Percentiles rank a stretch among this genome's conserved stretches.
Conservation (phyloP, 2,113 vertebrate species). For the Nestor notabilis region DNA sequence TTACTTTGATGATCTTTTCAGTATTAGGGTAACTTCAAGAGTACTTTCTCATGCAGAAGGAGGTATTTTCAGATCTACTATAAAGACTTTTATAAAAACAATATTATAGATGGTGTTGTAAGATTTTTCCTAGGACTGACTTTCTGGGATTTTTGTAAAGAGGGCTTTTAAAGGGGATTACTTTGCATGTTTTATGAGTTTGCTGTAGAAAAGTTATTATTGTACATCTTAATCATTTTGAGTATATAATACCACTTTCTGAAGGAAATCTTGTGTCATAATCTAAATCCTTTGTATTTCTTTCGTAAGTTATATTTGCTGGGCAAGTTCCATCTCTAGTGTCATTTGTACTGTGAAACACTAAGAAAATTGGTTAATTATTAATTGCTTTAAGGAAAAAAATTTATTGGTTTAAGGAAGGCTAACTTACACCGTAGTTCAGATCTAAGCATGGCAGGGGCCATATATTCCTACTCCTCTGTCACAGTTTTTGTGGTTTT, state of each 20-base stretch:
- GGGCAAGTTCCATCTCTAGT: background rate
- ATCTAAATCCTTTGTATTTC: background rate
- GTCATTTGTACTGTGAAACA: background rate
- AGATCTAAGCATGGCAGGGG: conserved; percentile 40
- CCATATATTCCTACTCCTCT: conserved; percentile 57
- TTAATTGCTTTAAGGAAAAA: no score
- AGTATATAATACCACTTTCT: background rate
- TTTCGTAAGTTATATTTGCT: background rate
- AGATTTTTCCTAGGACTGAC: background rate
- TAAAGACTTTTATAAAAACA: background rate
- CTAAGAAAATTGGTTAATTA: background rate
- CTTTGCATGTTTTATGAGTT: background rate
- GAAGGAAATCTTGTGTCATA: background rate
- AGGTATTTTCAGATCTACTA: background rate
- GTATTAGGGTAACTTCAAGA: background rate
- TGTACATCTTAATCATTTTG: background rate
- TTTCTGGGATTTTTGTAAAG: background rate
- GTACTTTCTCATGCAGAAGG: background rate
- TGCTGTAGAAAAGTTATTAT: background rate
- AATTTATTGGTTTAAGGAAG: background rate
- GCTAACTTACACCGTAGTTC: background rate
- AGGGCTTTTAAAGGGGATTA: background rate
- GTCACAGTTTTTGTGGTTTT: conserved; percentile 72
- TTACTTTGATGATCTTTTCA: background rate
- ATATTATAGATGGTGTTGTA: background rate